Percentiles rank a stretch among this genome's conserved stretches.
Conservation (phyloP, 2,113 vertebrate genomes). For the Gyps fulvus region DNA sequence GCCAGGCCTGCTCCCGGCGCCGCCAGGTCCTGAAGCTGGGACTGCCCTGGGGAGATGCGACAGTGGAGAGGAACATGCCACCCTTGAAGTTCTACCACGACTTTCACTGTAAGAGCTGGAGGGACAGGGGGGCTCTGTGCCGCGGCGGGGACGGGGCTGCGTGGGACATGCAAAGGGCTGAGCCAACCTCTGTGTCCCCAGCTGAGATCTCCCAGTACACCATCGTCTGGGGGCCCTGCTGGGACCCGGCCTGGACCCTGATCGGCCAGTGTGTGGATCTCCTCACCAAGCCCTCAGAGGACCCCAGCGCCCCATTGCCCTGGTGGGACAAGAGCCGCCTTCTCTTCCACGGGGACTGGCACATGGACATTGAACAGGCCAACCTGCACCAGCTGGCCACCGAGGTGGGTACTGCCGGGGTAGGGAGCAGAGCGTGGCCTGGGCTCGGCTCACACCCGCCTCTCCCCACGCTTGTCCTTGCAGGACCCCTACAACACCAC, state of each 20-base stretch:
- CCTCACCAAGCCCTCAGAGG: conserved; percentile 90
- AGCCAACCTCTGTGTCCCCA: conserved; percentile 36
- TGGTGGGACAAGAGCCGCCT: conserved; percentile 99
- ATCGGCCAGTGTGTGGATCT: conserved; percentile 94
- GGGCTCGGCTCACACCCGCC: neutral
- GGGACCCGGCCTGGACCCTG: conserved; percentile 97
- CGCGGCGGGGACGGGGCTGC: accelerated
- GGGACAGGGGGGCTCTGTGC: neutral
- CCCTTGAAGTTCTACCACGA: conserved; percentile 97
- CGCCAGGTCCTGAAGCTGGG: conserved; percentile 85
- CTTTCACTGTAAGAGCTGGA: conserved; percentile 85
- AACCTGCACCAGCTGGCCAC: conserved; percentile 96
- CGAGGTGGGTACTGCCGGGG: conserved; percentile 74
- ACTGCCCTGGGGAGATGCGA: conserved; percentile 87
- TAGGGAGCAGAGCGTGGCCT: accelerated
- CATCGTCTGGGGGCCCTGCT: conserved; percentile 97
- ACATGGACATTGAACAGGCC: conserved; percentile 94
- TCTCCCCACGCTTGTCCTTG: neutral
- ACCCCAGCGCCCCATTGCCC: conserved; percentile 87
- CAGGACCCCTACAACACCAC: conserved; percentile 99
- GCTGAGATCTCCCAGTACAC: conserved; percentile 93
- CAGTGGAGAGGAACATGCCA: conserved; percentile 90
- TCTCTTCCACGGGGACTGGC: conserved; percentile 88
- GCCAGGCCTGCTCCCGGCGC: conserved; percentile 85
- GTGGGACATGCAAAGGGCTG: neutral